Evolutionary conservation across 2,797 vertebrate genomes (phyloP), one percentile per base, ranked within the genome.

Genomic region (Hephaestus fuliginosus): DNA sequence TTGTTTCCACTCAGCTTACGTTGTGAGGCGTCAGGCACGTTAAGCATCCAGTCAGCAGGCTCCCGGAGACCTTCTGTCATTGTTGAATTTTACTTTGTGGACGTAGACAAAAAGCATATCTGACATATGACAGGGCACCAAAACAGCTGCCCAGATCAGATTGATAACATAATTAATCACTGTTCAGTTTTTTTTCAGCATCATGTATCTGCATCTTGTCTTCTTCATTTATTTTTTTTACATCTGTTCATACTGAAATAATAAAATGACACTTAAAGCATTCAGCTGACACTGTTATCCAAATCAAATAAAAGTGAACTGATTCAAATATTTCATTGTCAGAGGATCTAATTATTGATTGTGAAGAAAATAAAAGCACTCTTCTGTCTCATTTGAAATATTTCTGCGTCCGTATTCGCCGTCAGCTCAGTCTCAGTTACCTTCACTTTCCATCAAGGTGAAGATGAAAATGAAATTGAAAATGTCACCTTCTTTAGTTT

Each of bases 21-120:
- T 86, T 81, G 86, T 61, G 79, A 86, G 87, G 77, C 74, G 17
- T 70, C 82, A 39, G 73, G 68, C 57, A 0, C 22, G 20, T 30
- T 88, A 49, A 81, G 61, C 78, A 12, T 62, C 0, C 10, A 36
- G 76, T 74, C 79, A 77, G 70, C 78, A 52, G 79, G 67, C 82
- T 58, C 75, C 52, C 10, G 58, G 72, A 64, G 60, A 56, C 48
- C 71, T 33, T 65, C 49, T 82, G 65, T 65, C 55, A 11, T 48
- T 30, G 13, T 25, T 51, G 25, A 7, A 39, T 28, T 60, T 56
- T 36, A 14, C 18, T 58, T 67, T 56, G 41, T 69, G 44, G 30
- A 61, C 25, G 39, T 43, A 64, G 57, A 78, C 14, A 14, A 30
- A 36, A 64, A 70, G 28, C 9, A 36, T 9, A 17, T 22, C 8